phyloP scores from a whole-genome alignment of 2,888 invertebrate species.

The Drosophila recens region DNA sequence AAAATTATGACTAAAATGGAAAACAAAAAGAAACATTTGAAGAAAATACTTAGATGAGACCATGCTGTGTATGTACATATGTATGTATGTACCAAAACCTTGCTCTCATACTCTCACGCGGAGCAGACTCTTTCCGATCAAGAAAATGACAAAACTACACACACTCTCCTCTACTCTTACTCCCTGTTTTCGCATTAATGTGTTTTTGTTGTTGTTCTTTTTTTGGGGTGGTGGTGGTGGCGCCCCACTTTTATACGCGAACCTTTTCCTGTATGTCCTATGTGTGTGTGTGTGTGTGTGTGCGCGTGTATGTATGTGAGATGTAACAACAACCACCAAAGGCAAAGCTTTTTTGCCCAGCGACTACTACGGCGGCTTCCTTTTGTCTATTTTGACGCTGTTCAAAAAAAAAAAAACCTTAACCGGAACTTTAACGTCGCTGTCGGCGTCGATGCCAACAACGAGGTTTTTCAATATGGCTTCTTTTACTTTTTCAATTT shows the following conservation, averaged over 20 bases:
- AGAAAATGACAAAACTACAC: slow-evolving; percentile 58
- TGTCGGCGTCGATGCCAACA: slow-evolving; percentile 51
- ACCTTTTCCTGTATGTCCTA: slow-evolving; percentile 40
- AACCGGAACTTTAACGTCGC: slow-evolving; percentile 66
- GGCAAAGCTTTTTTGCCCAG: slow-evolving; percentile 60
- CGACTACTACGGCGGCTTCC: slow-evolving; percentile 63
- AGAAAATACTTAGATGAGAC: slow-evolving; percentile 9
- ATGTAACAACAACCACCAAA: slow-evolving; percentile 76
- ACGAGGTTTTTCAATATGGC: slow-evolving; percentile 72
- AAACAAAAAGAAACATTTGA: slow-evolving; percentile 18
- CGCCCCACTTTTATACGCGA: slow-evolving; percentile 66
- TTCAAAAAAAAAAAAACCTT: slow-evolving; percentile 56
- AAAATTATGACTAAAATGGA: slow-evolving; percentile 9
- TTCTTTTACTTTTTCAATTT: slow-evolving; percentile 58
- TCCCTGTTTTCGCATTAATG: slow-evolving; percentile 50
- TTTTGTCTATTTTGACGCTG: slow-evolving; percentile 70
- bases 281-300: slow-evolving; percentile 23
- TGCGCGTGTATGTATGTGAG: slow-evolving; percentile 33
- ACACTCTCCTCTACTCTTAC: slow-evolving; percentile 41
- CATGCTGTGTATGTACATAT: background rate
- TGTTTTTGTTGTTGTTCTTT: slow-evolving; percentile 30
- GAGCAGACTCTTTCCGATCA: slow-evolving; percentile 59
- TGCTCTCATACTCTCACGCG: slow-evolving; percentile 38
- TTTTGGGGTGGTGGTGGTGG: slow-evolving; percentile 66
- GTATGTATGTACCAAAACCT: slow-evolving; percentile 18